phyloP scores from a whole-genome alignment of 2,888 invertebrate genomes.

The Agrochola lychnidis region DNA sequence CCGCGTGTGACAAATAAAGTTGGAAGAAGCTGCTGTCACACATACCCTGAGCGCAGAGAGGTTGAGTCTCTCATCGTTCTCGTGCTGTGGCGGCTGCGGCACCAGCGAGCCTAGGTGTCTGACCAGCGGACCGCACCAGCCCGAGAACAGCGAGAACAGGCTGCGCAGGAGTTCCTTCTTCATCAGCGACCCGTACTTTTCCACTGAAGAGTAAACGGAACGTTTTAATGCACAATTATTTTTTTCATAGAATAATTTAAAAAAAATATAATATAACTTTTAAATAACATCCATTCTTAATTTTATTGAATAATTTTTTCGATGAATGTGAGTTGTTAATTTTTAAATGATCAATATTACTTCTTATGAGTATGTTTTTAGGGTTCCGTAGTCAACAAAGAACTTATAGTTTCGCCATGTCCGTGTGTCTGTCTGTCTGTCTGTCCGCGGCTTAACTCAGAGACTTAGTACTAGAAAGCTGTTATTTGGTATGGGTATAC shows the following conservation, averaged over 20 bases:
- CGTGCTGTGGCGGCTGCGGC: slow-evolving; percentile 78
- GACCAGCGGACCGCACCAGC: slow-evolving; percentile 98
- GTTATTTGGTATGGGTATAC: no score
- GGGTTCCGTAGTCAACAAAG: no score
- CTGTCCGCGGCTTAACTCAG: no score
- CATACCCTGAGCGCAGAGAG: slow-evolving; percentile 91
- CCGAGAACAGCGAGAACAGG: slow-evolving; percentile 97
- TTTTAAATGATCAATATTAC: no score
- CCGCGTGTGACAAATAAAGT: not conserved
- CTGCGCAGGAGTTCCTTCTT: slow-evolving; percentile 96
- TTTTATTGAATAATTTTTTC: not conserved
- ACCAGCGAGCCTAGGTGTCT: slow-evolving; percentile 91
- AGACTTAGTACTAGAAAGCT: no score
- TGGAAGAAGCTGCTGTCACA: not conserved
- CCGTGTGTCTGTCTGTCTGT: no score
- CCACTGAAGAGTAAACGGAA: slow-evolving; percentile 91
- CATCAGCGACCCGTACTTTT: slow-evolving; percentile 95
- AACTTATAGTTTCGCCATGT: no score
- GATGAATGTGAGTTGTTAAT: not conserved
- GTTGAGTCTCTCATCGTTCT: slow-evolving; percentile 91
- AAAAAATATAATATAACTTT: not conserved
- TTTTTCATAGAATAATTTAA: not conserved
- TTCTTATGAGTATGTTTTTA: no score
- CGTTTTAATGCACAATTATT: not conserved
- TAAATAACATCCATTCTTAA: not conserved